A percentile compares a stretch with the other conserved stretches of the same genome.
Evolutionary conservation across 1,140 invertebrate species (phyloP).

Genomic region (Tetramorium simillimum): DNA sequence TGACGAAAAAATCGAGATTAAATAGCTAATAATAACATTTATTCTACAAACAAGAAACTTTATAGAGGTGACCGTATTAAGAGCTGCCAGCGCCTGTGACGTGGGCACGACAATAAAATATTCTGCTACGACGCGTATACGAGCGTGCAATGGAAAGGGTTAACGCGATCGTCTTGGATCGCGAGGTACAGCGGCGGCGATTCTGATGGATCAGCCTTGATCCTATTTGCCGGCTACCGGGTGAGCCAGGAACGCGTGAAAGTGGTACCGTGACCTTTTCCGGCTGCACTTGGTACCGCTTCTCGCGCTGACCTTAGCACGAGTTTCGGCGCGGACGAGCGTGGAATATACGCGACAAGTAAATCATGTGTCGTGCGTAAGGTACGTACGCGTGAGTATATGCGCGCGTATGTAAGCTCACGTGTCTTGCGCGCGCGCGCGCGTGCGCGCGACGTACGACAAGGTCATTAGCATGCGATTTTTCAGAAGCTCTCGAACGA

Average conservation of each 20-base stretch:
- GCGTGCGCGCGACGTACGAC: slow-evolving; percentile 31
- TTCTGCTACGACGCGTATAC: background rate
- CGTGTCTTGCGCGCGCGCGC: slow-evolving; percentile 58
- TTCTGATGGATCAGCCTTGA: slow-evolving; percentile 72
- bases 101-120: slow-evolving; percentile 24
- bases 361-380: slow-evolving; percentile 12
- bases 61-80: slow-evolving; percentile 7
- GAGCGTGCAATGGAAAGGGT: slow-evolving; percentile 14
- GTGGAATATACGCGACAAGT: slow-evolving; percentile 48
- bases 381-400: slow-evolving; percentile 6
- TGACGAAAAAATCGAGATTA: background rate
- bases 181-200: slow-evolving; percentile 3
- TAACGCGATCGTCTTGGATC: slow-evolving; percentile 47
- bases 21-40: background rate
- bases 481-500: slow-evolving; percentile 48
- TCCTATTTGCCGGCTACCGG: slow-evolving; percentile 70
- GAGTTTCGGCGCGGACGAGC: slow-evolving; percentile 64
- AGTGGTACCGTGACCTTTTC: slow-evolving; percentile 74
- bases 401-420: slow-evolving; percentile 45
- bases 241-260: slow-evolving; percentile 71
- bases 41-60: background rate
- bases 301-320: slow-evolving; percentile 70
- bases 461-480: slow-evolving; percentile 71
- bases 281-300: slow-evolving; percentile 74
- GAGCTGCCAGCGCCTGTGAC: background rate